A percentile compares a stretch with the other conserved stretches of the same genome.
Conservation (phyloP, 2,888 invertebrate species). For the Iselma pallidipennis region DNA sequence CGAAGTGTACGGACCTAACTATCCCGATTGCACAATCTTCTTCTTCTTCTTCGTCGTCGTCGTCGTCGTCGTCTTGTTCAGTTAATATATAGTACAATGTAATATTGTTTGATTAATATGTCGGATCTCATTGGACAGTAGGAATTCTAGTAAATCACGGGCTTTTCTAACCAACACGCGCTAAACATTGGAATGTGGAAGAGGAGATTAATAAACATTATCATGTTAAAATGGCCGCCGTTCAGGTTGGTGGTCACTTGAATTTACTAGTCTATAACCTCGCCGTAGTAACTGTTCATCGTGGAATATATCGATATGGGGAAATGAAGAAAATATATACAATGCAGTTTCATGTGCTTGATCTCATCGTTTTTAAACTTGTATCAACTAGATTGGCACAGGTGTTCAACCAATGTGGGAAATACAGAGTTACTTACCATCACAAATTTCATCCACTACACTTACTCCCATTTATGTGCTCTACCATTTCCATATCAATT, state of each 20-base stretch:
- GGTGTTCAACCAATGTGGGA: constrained; percentile 33
- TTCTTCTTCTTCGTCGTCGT: neutral
- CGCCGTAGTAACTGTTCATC: constrained; percentile 29
- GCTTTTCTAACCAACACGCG: constrained; percentile 22
- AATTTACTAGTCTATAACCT: constrained; percentile 36
- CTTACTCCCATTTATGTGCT: too few relatives aligned
- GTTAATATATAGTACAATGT: constrained; percentile 36
- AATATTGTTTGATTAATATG: constrained; percentile 40
- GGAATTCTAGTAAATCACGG: constrained; percentile 35
- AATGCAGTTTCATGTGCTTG: constrained; percentile 31
- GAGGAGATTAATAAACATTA: constrained; percentile 39
- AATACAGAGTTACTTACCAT: constrained; percentile 33
- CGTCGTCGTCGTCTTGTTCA: neutral
- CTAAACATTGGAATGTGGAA: constrained; percentile 28
- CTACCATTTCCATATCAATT: too few relatives aligned
- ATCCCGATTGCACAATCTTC: constrained; percentile 38
- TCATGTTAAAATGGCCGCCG: constrained; percentile 38
- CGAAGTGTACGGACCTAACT: constrained; percentile 35
- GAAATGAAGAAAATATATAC: constrained; percentile 26
- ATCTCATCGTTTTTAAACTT: constrained; percentile 31
- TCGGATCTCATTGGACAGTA: constrained; percentile 35
- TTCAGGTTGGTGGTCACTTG: constrained; percentile 38
- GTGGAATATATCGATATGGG: constrained; percentile 30
- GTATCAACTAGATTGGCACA: constrained; percentile 28
- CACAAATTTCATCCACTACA: constrained; percentile 26